Conservation (phyloP, 2,113 vertebrate genomes). For the Lagopus leucura region DNA sequence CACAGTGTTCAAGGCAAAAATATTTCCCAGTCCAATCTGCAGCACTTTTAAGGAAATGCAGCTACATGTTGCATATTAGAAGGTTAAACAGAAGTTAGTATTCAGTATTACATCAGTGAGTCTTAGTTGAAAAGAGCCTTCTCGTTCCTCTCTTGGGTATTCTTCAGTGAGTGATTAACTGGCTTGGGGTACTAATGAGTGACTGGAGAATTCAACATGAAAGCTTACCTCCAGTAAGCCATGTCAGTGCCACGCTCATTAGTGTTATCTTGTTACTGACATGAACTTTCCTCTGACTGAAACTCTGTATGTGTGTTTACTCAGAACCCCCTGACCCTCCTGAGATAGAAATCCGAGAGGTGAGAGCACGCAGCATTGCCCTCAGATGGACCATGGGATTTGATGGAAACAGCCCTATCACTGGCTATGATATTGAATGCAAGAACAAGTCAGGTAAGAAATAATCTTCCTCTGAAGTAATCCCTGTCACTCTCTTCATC, state of each 20-base stretch:
- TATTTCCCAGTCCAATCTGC: neutral
- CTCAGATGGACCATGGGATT: slow-evolving; percentile 99
- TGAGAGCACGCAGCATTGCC: slow-evolving; percentile 94
- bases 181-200: neutral
- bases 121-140: neutral
- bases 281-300: neutral
- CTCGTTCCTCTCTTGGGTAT: neutral
- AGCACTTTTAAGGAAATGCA: neutral
- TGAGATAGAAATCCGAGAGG: slow-evolving; percentile 95
- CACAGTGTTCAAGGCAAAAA: fast-evolving
- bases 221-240: neutral
- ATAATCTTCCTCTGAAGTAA: neutral
- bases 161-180: neutral
- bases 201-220: neutral
- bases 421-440: slow-evolving; percentile 98
- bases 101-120: neutral
- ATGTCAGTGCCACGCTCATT: fast-evolving
- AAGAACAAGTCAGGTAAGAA: slow-evolving; percentile 96
- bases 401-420: slow-evolving; percentile 98
- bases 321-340: slow-evolving; percentile 95
- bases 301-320: neutral
- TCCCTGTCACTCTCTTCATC: neutral
- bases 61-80: neutral
- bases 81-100: neutral
- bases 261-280: fast-evolving